Evolutionary conservation across 2,113 vertebrate genomes (phyloP).

Genomic region (Myodes glareolus): DNA sequence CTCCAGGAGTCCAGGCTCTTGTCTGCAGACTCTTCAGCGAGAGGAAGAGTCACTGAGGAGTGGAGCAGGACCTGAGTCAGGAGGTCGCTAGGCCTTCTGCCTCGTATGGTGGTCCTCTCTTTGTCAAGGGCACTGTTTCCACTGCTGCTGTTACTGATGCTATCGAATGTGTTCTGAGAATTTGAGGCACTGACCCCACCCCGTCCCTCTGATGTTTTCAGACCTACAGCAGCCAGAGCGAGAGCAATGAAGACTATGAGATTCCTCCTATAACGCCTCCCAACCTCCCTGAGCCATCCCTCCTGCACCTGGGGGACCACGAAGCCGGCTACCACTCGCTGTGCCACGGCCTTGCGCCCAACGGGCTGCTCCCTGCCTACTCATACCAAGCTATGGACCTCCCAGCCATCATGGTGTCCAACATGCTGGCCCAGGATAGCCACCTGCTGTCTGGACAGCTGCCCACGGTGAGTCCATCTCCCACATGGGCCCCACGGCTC

Average conservation of each 20-base stretch:
- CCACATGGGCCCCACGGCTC: accelerated
- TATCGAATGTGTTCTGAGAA: accelerated
- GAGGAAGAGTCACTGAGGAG: not conserved
- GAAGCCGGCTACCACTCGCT: conserved; percentile 94
- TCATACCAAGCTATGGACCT: conserved; percentile 96
- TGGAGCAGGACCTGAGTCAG: not conserved
- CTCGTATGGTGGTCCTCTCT: not conserved
- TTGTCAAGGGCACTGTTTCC: not conserved
- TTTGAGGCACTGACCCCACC: not conserved
- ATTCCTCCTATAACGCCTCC: conserved; percentile 99
- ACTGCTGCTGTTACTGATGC: not conserved
- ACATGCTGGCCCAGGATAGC: conserved; percentile 97
- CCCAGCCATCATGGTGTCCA: conserved; percentile 98
- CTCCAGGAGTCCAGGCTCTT: not conserved
- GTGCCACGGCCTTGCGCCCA: conserved; percentile 95
- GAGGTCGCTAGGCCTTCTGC: not conserved
- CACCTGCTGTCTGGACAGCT: conserved; percentile 97
- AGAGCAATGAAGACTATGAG: conserved; percentile 96
- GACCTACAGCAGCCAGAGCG: conserved; percentile 93
- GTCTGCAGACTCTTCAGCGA: not conserved
- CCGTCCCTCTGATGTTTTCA: conserved; percentile 82
- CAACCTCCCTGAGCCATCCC: conserved; percentile 95
- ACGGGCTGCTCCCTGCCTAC: conserved; percentile 96
- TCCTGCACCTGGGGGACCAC: conserved; percentile 97
- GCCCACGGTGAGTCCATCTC: conserved; percentile 93